Evolutionary conservation across 2,113 vertebrate genomes (phyloP), one percentile per base, ranked within the genome.

Genomic region (Hiodon tergisus): DNA sequence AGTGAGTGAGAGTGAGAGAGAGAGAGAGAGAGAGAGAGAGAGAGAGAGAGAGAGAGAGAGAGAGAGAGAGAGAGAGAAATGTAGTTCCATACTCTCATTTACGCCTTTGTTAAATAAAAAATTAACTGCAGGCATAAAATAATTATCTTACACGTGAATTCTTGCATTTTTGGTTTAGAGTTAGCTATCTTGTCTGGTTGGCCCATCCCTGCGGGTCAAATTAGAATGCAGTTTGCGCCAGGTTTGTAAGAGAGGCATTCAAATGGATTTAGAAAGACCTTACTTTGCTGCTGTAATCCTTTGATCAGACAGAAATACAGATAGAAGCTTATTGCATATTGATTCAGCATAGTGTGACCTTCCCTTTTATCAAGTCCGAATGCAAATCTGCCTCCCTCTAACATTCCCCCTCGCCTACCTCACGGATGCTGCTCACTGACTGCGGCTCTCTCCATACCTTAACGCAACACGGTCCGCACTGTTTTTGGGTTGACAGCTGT

Each of bases 291-390:
- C 31, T 47, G 7, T 72, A 70, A 70, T 72, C 55, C 5, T 63
- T 76, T 71, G 50, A 63, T 76, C 75, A 14, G 13, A 63, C 14
- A 59, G 55, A 62, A 71, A 63, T 10, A 63, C 47, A 47, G 75
- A 76, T 70, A 70, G 14, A 61, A 68, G 6, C 68, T 54, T 58
- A 52, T 46, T 53, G 59, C 74, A 69, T 76, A 69, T 76, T 55
- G 62, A 75, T 75, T 75, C 55, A 17, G 57, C 54, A 14, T 31
- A 75, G 55, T 55, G 52, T 69, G 57, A 69, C 65, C 54, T 69
- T 75, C 66, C 60, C 31, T 46, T 58, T 57, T 67, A 14, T 76
- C 75, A 6, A 62, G 17, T 6, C n/a, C 5, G 11, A 70, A 76
- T 76, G 67, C 75, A 76, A 70, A 70, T 70, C 2, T 7, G 75